These are phyloP conservation scores for Cichlasoma orientale DNA, from an alignment of 2,797 vertebrate genomes.

Conservation along the genomic window DNA sequence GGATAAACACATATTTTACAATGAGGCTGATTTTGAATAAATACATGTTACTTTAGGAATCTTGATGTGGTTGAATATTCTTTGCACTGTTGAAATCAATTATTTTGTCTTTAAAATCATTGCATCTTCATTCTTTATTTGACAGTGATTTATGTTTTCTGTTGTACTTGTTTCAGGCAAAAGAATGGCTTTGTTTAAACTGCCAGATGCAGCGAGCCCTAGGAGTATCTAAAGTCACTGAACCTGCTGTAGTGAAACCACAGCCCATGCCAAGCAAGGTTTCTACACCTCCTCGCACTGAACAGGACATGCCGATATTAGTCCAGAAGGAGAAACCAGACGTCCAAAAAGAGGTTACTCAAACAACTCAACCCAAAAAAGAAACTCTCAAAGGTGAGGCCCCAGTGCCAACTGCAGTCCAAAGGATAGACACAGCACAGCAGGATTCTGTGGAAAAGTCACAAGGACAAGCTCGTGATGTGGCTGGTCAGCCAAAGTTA, in stretches of 20 bases:
- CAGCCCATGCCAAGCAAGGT: constrained; percentile 68
- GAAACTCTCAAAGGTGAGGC: constrained; percentile 25
- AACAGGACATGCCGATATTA: constrained; percentile 23
- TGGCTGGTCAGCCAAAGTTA: constrained; percentile 55
- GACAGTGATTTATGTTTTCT: not conserved
- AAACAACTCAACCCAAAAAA: constrained; percentile 27
- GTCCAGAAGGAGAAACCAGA: constrained; percentile 46
- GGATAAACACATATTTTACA: not conserved
- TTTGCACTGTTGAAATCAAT: not conserved
- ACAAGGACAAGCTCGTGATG: constrained; percentile 13
- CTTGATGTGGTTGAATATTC: not conserved
- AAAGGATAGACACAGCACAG: constrained; percentile 8
- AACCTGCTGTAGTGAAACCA: constrained; percentile 65
- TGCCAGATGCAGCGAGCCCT: constrained; percentile 94
- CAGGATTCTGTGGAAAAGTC: constrained; percentile 36
- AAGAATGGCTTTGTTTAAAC: constrained; percentile 96
- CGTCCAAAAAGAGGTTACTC: constrained; percentile 36
- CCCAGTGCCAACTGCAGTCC: constrained; percentile 9
- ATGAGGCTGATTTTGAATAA: not conserved
- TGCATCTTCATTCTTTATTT: not conserved
- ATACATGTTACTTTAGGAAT: not conserved
- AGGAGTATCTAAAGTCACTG: constrained; percentile 75
- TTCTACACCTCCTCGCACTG: constrained; percentile 8
- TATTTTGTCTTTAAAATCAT: not conserved
- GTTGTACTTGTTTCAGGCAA: constrained; percentile 76